Evolutionary conservation across 1,140 invertebrate genomes (phyloP), one percentile per base, ranked within the genome.

Genomic region (Cherax destructor): DNA sequence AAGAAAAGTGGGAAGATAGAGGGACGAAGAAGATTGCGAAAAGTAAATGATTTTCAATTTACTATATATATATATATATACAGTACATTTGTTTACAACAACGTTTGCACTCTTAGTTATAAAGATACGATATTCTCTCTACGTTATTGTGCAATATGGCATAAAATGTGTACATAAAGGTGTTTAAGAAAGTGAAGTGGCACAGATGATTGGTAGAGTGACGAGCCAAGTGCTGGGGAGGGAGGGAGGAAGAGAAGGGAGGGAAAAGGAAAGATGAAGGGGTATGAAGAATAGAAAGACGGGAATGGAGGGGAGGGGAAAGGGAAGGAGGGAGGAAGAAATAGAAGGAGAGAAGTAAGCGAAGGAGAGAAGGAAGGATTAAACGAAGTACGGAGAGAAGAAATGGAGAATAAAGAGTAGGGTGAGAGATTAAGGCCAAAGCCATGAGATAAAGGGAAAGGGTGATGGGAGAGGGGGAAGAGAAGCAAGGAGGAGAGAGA

Each of bases 381-480:
- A 72, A 21, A 41, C 13, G 59, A 59, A 59, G 83, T 24, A 18
- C 4, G 1, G 80, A 2, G 56, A 56, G 56, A 30, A 80, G n/a
- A 83, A 52, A 59, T 21, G 30, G 47, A 61, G 80, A 83, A 41
- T 41, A 83, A 52, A 59, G 49, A 59, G 80, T 59, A 59, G 16
- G 56, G 56, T 59, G 56, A 83, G 59, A 65, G 80, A 65, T 41
- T n/a, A 59, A 56, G 59, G 52, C 30, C 30, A 41, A 41, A 41
- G 30, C 30, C 30, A 41, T 41, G 30, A 41, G 30, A 41, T 41
- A 41, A 52, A 59, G 80, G 52, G 59, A 56, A n/a, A 83, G 80
- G 59, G 80, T 59, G 80, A 16, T 59, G 80, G 59, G 80, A 59
- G 81, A 84, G 81, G 56, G 81, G n/a, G 30, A 69, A 24, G 56